Conservation (phyloP, 2,888 invertebrate species). For the Ectobius pallidus region DNA sequence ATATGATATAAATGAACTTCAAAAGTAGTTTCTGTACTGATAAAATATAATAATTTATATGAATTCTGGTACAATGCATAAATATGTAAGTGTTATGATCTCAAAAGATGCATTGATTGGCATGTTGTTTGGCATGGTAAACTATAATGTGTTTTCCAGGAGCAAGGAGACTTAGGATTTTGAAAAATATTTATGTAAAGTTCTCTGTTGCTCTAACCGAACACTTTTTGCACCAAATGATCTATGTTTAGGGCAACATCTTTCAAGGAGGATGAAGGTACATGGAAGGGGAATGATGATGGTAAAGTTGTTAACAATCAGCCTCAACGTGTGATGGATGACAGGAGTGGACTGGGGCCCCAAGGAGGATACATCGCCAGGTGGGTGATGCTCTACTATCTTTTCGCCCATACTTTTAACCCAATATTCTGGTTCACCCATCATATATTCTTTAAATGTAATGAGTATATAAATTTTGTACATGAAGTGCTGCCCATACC, state of each 20-base stretch:
- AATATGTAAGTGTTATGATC: too few species aligned
- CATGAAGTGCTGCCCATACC: too few species aligned
- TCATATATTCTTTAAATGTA: conserved; percentile 2
- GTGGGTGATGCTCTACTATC: conserved; percentile 44
- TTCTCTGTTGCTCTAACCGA: conserved; percentile 8
- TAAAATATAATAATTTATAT: too few species aligned
- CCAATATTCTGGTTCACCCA: conserved; percentile 21
- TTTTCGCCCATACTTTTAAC: conserved; percentile 20
- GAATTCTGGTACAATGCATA: too few species aligned
- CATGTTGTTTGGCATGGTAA: neutral
- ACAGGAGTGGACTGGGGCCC: conserved; percentile 56
- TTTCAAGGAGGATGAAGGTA: conserved; percentile 64
- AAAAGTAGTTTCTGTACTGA: too few species aligned
- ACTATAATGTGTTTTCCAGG: neutral
- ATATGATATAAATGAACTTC: too few species aligned
- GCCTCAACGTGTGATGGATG: conserved; percentile 58
- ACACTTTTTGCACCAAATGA: conserved; percentile 22
- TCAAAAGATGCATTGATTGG: too few species aligned
- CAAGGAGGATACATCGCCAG: conserved; percentile 61
- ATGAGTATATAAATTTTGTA: too few species aligned
- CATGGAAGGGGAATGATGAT: conserved; percentile 67
- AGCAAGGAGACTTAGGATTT: neutral
- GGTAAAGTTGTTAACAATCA: conserved; percentile 62
- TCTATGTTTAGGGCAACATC: conserved; percentile 54
- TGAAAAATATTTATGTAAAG: too few species aligned